Base-by-base conservation (phyloP, 2,113 vertebrate species). In the Canis aureus region DNA sequence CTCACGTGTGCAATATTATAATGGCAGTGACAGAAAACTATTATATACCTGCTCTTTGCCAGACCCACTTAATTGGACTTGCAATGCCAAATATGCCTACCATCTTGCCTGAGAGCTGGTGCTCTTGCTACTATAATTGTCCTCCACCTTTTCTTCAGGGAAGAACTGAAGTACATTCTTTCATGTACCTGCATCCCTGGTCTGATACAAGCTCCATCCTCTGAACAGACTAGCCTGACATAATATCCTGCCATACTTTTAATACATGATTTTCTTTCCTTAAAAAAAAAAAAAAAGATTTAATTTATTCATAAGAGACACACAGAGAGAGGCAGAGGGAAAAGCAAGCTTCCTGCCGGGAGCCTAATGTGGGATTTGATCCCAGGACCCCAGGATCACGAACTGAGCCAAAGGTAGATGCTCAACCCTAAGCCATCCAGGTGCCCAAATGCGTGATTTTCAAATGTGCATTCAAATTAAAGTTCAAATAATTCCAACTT, bases 401-500 rank as follows among this genome's bases (percentile, higher is more conserved):
- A 43, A 43, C 43, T 43, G 43, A 43, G 43, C 43, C 43, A 43
- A 43, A 43, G 43, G 43, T 43, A 7, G 43, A 43, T 43, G 43
- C 43, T 43, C 43, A 43, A 43, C 7, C 43, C 43, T 43, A 43
- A 43, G 43, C 43, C 43, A 43, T 7, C 43, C 5, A 43, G 43
- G 43, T 43, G 43, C 43, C 43, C 43, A 43, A 43, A 43, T 43
- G 43, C 8, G 10, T 89, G 90, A 43, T 89, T 88, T 95, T 93
- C 76, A 91, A 93, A 67, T 2, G 22, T 74, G 5, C n/a, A 29
- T 87, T 96, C 73, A 94, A 93, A 79, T 82, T 86, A 73, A 95
- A 90, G 64, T 96, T 84, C 83, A 89, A 74, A 78, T 43, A 78
- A 67, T 53, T 95, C 86, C 43, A 32, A 59, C 85, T 95, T 88